Percentiles rank a stretch among this genome's conserved stretches.
phyloP scores from a whole-genome alignment of 2,113 vertebrate species.

The Oenanthe oenanthe region DNA sequence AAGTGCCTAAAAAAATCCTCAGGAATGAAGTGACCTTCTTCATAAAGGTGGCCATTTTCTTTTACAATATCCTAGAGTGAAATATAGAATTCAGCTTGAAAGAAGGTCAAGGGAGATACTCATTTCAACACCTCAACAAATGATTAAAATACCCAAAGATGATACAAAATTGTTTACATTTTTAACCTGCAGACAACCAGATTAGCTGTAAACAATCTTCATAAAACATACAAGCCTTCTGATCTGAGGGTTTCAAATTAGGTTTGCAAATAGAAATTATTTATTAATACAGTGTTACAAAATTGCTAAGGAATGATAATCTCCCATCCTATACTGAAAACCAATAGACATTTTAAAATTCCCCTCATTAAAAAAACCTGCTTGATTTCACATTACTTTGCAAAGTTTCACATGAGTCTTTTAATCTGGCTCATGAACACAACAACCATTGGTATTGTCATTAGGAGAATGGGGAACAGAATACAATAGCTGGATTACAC shows the following conservation, averaged over 20 bases:
- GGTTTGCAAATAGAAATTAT: constrained; percentile 22
- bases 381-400: background rate
- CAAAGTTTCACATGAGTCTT: background rate
- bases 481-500: background rate
- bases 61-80: constrained; percentile 72
- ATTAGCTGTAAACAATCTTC: background rate
- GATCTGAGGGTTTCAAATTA: background rate
- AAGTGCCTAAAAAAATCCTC: constrained; percentile 80
- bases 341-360: background rate
- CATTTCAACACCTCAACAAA: background rate
- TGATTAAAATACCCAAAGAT: background rate
- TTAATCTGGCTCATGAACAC: background rate
- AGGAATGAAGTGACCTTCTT: constrained; percentile 70
- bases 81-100: background rate
- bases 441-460: background rate
- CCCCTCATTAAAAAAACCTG: background rate
- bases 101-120: background rate
- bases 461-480: background rate
- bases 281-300: background rate
- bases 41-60: constrained; percentile 68
- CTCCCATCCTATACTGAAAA: background rate
- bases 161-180: background rate
- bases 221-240: background rate
- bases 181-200: background rate
- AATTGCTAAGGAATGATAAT: background rate